Percentiles rank a stretch among this genome's conserved stretches.
phyloP scores from a whole-genome alignment of 2,888 invertebrate genomes.

The Acrocera orbiculus region DNA sequence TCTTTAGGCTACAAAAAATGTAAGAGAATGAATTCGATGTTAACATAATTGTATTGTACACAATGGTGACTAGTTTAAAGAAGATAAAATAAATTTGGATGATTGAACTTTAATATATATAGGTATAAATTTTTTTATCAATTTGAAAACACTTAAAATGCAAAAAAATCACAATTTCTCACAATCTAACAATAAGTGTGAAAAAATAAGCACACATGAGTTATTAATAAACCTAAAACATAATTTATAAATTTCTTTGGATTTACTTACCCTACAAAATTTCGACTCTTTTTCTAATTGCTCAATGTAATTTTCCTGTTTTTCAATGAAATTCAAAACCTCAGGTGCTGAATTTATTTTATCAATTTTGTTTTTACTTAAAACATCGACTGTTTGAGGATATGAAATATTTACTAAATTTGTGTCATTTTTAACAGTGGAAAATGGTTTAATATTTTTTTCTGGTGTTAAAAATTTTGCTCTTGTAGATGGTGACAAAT shows the following conservation, averaged over 20 bases:
- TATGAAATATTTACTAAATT: slow-evolving; percentile 19
- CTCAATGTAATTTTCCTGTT: slow-evolving; percentile 74
- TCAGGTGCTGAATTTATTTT: slow-evolving; percentile 50
- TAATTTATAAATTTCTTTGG: not conserved
- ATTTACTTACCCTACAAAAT: slow-evolving; percentile 46
- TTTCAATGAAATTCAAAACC: slow-evolving; percentile 61
- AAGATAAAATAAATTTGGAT: too few species aligned
- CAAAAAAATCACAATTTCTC: too few species aligned
- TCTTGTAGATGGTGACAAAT: slow-evolving; percentile 21
- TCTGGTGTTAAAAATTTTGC: not conserved
- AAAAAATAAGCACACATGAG: too few species aligned
- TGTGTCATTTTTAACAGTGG: slow-evolving; percentile 20
- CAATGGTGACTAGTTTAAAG: too few species aligned
- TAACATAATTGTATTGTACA: too few species aligned
- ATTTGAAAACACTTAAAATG: too few species aligned
- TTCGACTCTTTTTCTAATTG: slow-evolving; percentile 71
- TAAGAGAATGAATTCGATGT: too few species aligned
- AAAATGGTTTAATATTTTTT: slow-evolving; percentile 12
- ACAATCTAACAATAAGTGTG: too few species aligned
- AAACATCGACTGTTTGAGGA: slow-evolving; percentile 11
- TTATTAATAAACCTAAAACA: too few species aligned
- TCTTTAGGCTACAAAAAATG: too few species aligned
- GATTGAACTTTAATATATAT: too few species aligned
- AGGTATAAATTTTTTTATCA: too few species aligned
- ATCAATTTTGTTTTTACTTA: slow-evolving; percentile 17